Percentiles rank a stretch among this genome's conserved stretches.
phyloP scores from a whole-genome alignment of 2,888 invertebrate species.

The Drosophila aldrichi region DNA sequence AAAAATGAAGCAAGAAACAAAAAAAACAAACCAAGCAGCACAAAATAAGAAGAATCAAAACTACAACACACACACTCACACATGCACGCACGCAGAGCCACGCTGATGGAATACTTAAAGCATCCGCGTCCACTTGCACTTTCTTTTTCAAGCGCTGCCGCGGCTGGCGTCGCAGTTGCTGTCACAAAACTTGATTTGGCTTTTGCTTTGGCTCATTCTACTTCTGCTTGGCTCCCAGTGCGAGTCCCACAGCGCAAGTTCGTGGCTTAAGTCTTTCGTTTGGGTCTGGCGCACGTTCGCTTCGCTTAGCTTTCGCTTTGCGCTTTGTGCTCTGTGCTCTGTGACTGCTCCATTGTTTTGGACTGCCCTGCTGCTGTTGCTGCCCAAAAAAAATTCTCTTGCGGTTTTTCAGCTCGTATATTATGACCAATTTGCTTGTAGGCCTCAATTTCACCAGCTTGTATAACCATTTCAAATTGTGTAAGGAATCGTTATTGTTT shows the following conservation, averaged over 20 bases:
- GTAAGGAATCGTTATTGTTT: slow-evolving; percentile 31
- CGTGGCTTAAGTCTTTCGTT: slow-evolving; percentile 76
- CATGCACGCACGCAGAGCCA: slow-evolving; percentile 20
- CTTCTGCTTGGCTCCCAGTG: slow-evolving; percentile 52
- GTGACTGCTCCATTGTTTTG: slow-evolving; percentile 45
- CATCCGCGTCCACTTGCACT: slow-evolving; percentile 84
- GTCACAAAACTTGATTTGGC: slow-evolving; percentile 46
- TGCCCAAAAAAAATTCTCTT: slow-evolving; percentile 53
- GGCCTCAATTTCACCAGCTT: slow-evolving; percentile 51
- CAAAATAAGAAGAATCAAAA: slow-evolving; percentile 60
- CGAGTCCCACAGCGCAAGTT: slow-evolving; percentile 54
- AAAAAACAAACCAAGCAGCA: slow-evolving; percentile 31
- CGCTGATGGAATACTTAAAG: slow-evolving; percentile 82
- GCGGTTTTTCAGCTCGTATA: slow-evolving; percentile 22
- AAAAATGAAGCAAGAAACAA: slow-evolving; percentile 28
- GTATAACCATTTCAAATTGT: slow-evolving; percentile 51
- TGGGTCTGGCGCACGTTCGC: slow-evolving; percentile 59
- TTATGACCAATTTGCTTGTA: slow-evolving; percentile 22
- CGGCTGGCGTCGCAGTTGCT: slow-evolving; percentile 34
- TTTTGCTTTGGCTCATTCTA: slow-evolving; percentile 61
- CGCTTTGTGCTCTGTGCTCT: slow-evolving; percentile 17
- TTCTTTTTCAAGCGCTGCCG: slow-evolving; percentile 80
- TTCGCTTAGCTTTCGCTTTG: slow-evolving; percentile 69
- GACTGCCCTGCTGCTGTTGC: slow-evolving; percentile 18
- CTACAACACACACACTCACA: slow-evolving; percentile 19